A percentile compares a stretch with the other conserved stretches of the same genome.
These are phyloP conservation scores for Sphinx pinastri DNA, from an alignment of 2,888 invertebrate species.

Conservation along the genomic window DNA sequence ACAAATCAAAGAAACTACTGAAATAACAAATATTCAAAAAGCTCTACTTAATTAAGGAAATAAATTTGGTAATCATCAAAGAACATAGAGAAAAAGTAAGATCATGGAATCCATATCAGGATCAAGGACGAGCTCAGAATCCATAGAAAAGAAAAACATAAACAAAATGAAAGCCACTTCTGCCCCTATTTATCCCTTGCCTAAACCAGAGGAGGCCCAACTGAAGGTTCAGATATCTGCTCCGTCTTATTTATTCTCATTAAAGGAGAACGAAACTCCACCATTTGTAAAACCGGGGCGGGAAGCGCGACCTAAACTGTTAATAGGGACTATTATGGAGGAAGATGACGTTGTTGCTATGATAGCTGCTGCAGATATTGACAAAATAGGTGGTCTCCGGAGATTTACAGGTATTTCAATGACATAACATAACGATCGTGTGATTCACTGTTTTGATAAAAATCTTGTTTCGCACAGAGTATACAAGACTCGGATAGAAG, in stretches of 20 bases:
- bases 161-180: slow-evolving; percentile 51
- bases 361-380: slow-evolving; percentile 55
- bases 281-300: slow-evolving; percentile 59
- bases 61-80: too few relatives aligned
- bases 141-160: slow-evolving; percentile 1
- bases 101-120: slow-evolving; percentile 40
- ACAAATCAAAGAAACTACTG: too few relatives aligned
- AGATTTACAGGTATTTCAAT: slow-evolving; percentile 54
- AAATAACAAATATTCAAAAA: too few relatives aligned
- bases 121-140: slow-evolving; percentile 35
- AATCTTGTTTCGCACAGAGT: too few relatives aligned
- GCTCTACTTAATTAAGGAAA: too few relatives aligned
- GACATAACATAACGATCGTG: background rate
- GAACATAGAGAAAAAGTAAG: background rate
- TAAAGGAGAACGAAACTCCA: slow-evolving; percentile 67
- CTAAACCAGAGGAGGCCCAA: slow-evolving; percentile 31
- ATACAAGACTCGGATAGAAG: too few relatives aligned
- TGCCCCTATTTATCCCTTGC: slow-evolving; percentile 44
- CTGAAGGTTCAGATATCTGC: slow-evolving; percentile 64
- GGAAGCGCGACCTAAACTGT: slow-evolving; percentile 51
- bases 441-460: background rate
- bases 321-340: slow-evolving; percentile 58
- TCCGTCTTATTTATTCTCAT: slow-evolving; percentile 66
- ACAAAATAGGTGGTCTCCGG: slow-evolving; percentile 48
- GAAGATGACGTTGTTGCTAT: slow-evolving; percentile 62